Evolutionary conservation across 2,888 invertebrate genomes (phyloP), one percentile per base, ranked within the genome.

Genomic region (Rhyacophila evoluta): DNA sequence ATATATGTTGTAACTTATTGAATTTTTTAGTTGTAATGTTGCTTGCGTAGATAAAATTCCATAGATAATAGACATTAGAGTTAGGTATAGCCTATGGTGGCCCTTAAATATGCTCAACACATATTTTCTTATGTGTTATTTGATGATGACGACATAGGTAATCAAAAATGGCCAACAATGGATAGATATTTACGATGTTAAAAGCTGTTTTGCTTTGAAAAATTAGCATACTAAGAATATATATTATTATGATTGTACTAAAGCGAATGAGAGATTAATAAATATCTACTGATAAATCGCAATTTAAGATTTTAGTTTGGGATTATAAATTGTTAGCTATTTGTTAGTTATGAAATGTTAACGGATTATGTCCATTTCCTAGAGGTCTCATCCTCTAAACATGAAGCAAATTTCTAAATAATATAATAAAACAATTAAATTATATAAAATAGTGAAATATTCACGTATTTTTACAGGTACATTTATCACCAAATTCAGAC

Each of bases 21-120:
- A 37, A 36, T 6, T 19, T 38, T 27, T 25, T 37, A 72, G 33
- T 37, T 33, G 27, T 37, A 19, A 37, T 36, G 11, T 15, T 27
- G 72, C 72, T 72, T 72, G 33, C 36, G 19, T 72, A 72, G 72
- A 15, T 37, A 8, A 72, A 72, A 72, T 72, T 72, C 72, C 72
- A 72, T 72, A 72, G 72, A 36, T 15, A 29, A 69, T 69, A 55
- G 69, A n/a, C 29, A 10, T n/a, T 33, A 69, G 28, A 29, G 11
- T 6, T 28, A 69, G 69, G n/a, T 12, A 28, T 29, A 69, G 69
- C 33, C 28, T 69, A 28, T 6, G 69, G 69, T 69, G 28, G 69
- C 29, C 69, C 55, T 25, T 70, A 33, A 27, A 11, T 70, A 29
- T 70, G 55, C 55, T 55, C 55, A 55, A 55, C 55, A 55, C 55